Evolutionary conservation across 1,140 invertebrate species (phyloP), one percentile per base, ranked within the genome.

Genomic region (Fopius arisanus): DNA sequence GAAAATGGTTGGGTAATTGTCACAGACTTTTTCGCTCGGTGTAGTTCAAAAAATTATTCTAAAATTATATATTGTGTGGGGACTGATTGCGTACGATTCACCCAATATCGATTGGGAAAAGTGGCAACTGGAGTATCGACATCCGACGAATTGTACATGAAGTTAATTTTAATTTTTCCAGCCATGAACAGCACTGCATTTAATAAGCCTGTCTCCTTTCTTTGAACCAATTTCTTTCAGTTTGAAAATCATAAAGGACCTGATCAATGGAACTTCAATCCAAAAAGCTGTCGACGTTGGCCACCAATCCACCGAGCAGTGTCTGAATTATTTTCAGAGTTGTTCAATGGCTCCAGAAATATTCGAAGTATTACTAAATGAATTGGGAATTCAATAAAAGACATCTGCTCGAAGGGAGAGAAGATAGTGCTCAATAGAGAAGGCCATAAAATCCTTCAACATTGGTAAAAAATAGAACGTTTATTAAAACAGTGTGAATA

Each of bases 231-330:
- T 70, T 70, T 76, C 5, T 29, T 68, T 2, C 74, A 86, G 84
- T 65, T 70, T 82, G 19, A 77, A 67, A 19, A 84, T 82, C 82
- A 81, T 86, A 31, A 77, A 81, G 12, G 69, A 80, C 16, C 72
- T 77, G 0, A 79, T 77, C 6, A 83, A 86, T 37, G 83, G 84
- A n/a, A 86, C 84, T 2, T 63, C 79, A 1, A 76, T 87, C 21
- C 70, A 85, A 68, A 78, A 86, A 12, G 85, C 85, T 10, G 72
- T 86, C 0, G 54, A 23, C 2, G 54, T 43, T 4, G 86, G 83
- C 21, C 78, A 79, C 28, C 62, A 75, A 26, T 67, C 23, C 16
- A 62, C 65, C 43, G 67, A 72, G 0, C 75, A 83, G 16, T 86
- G 84, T 6, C 28, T 76, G 6, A 28, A 29, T 63, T 21, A 48